Percentiles rank a stretch among this genome's conserved stretches.
Conservation (phyloP, 2,888 invertebrate species). For the Hololepta plana region DNA sequence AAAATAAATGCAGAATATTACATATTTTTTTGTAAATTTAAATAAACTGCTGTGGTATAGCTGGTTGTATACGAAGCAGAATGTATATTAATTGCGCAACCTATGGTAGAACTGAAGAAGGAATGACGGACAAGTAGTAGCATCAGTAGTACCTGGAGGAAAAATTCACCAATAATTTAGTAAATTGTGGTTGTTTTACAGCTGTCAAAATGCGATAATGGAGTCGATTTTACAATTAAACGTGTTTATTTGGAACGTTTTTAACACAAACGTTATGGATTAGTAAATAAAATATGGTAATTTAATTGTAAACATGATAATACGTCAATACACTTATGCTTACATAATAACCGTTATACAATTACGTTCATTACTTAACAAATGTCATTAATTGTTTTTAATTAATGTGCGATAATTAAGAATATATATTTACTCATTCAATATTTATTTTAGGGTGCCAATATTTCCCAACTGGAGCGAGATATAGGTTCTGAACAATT, state of each 20-base stretch:
- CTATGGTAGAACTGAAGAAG: too few relatives aligned
- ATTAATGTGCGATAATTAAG: conserved; percentile 3
- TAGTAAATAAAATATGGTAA: conserved; percentile 27
- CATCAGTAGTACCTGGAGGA: too few relatives aligned
- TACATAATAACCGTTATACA: too few relatives aligned
- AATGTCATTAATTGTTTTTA: conserved; percentile 2
- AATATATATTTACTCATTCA: conserved; percentile 7
- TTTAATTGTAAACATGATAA: conserved; percentile 6
- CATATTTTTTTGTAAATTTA: too few relatives aligned
- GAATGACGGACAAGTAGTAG: too few relatives aligned
- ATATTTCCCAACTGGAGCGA: conserved; percentile 97
- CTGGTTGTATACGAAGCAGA: too few relatives aligned
- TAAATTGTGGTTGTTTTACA: conserved; percentile 20
- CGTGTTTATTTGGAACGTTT: conserved; percentile 24
- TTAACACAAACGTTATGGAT: conserved; percentile 27
- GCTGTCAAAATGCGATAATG: conserved; percentile 28
- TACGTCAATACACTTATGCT: conserved; percentile 1
- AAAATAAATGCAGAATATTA: too few relatives aligned
- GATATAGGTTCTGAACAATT: conserved; percentile 98
- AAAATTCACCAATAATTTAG: too few relatives aligned
- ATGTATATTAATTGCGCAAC: too few relatives aligned
- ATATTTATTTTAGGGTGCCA: conserved; percentile 67
- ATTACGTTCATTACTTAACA: not conserved
- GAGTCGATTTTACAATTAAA: conserved; percentile 23
- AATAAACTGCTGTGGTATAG: too few relatives aligned